Base-by-base conservation (phyloP, 2,797 vertebrate species). In the Sebastes melanostomus region DNA sequence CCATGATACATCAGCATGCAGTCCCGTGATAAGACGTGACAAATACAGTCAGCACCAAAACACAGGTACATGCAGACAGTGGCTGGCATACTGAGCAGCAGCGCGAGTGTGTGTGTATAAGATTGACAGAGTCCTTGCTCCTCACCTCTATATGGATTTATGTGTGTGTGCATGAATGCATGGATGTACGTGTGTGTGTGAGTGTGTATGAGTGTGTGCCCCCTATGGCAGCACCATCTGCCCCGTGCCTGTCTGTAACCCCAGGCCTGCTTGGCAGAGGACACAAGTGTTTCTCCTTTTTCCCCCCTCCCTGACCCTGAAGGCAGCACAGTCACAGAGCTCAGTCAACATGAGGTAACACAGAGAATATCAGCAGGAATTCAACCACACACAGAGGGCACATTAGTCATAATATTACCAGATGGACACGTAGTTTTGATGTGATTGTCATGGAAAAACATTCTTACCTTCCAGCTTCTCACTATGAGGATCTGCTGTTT, bases 191-290 rank as follows among this genome's bases (percentile, higher is more conserved):
- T 36, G 67, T 83, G 69, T 22, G 69, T 24, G 67, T 73, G 38
- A 32, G 34, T 38, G 12, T 60, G 66, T 69, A 55, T 72, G 66
- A 56, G 38, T 55, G 68, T 32, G 52, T 5, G 46, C 79, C 84
- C 62, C 88, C 90, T 59, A 54, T 80, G 75, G 86, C 72, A n/a
- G 2, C 27, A 81, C 92, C 93, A 94, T 94, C 93, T 94, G 93
- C 87, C 86, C 85, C n/a, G 1, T 82, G 87, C 87, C 85, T 77
- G 85, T 84, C 81, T 88, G 81, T 80, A 75, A 89, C 86, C 84
- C 50, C 81, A 72, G 81, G 81, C 77, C 56, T 14, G 42, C 59
- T 83, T 86, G 70, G 82, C 84, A 89, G 70, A 89, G 88, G 88
- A 87, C 78, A 52, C 10, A 8, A 84, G 81, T 68, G 71, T 83